Evolutionary conservation across 2,797 vertebrate species (phyloP).

Genomic region (Oophaga sylvatica): DNA sequence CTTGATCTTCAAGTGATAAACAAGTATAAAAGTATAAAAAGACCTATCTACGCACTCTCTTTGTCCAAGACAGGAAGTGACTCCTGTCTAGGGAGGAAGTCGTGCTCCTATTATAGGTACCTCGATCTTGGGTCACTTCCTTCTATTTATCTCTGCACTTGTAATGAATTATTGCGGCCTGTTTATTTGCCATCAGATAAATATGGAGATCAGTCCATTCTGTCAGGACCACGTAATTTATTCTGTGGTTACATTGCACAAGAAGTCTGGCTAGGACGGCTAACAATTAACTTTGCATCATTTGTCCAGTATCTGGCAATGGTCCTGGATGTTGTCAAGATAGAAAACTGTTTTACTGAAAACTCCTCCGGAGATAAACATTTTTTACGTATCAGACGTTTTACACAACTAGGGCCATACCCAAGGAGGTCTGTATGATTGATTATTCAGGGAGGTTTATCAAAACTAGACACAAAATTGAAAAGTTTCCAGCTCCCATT

Average conservation of each 20-base stretch:
- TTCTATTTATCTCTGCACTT: background rate
- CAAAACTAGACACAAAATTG: background rate
- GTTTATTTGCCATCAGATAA: background rate
- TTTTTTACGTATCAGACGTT: slow-evolving; percentile 7
- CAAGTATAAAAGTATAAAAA: background rate
- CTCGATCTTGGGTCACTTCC: background rate
- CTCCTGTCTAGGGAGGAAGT: background rate
- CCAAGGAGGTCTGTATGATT: background rate
- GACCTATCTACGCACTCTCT: background rate
- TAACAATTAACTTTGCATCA: background rate
- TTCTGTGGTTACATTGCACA: background rate
- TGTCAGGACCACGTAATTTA: background rate
- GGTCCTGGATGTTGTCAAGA: slow-evolving; percentile 43
- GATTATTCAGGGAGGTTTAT: background rate
- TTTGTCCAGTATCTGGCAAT: slow-evolving; percentile 30
- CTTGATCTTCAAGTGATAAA: background rate
- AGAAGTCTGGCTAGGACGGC: background rate
- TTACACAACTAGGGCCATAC: background rate
- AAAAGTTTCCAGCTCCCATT: background rate
- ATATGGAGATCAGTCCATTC: background rate
- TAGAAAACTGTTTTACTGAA: background rate
- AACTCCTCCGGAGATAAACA: background rate
- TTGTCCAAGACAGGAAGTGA: background rate
- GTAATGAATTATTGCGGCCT: background rate
- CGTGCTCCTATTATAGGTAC: background rate